Evolutionary conservation across 2,113 vertebrate genomes (phyloP).

Genomic region (Hypanus sabinus): DNA sequence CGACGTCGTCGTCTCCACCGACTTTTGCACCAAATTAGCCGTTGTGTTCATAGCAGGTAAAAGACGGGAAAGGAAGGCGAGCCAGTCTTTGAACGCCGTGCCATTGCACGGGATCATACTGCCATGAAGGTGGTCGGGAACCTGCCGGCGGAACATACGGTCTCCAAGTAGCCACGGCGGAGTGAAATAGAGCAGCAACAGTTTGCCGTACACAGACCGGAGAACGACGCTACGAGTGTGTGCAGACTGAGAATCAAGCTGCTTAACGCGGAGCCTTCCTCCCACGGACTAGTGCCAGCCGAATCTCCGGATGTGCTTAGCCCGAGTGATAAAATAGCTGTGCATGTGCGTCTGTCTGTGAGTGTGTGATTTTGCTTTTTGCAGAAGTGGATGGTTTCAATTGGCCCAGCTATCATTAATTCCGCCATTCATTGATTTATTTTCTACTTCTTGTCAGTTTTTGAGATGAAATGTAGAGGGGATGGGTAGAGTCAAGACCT

Average conservation of each 20-base stretch:
- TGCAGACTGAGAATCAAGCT: not conserved
- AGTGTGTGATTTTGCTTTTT: not conserved
- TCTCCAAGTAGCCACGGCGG: not conserved
- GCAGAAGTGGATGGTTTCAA: not conserved
- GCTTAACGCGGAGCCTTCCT: not conserved
- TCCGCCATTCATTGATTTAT: not conserved
- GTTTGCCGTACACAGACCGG: no score
- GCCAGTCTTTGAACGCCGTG: constrained; percentile 77
- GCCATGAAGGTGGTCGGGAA: constrained; percentile 26
- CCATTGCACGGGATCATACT: constrained; percentile 76
- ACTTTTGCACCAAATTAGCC: constrained; percentile 59
- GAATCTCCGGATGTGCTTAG: not conserved
- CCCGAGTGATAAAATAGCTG: not conserved
- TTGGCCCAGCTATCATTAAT: not conserved
- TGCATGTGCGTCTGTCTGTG: not conserved
- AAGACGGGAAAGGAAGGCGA: constrained; percentile 73
- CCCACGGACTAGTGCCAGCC: not conserved
- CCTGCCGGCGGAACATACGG: no score
- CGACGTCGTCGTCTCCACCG: constrained; percentile 65
- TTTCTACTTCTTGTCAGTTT: not conserved
- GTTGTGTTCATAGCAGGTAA: constrained; percentile 74
- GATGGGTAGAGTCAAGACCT: not conserved
- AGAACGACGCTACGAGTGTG: not conserved
- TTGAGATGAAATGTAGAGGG: not conserved
- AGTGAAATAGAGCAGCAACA: not conserved